phyloP scores from a whole-genome alignment of 2,888 invertebrate genomes.

The Drepanosiphum platanoidis region DNA sequence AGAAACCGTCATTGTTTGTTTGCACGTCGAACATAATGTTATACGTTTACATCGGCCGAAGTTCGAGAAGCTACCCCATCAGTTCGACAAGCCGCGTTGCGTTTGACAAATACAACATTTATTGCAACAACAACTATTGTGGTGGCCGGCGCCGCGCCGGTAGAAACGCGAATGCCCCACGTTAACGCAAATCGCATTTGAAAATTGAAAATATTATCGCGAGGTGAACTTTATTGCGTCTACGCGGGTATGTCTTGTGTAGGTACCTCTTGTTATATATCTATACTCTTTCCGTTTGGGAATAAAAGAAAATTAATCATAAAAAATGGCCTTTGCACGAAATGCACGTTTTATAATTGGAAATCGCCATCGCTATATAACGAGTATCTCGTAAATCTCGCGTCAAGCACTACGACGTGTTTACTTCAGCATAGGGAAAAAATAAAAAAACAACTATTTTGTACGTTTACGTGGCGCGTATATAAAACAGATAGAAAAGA shows the following conservation, averaged over 20 bases:
- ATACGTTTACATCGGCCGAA: background rate
- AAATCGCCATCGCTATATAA: background rate
- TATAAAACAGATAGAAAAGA: too few species aligned
- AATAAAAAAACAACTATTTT: background rate
- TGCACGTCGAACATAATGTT: background rate
- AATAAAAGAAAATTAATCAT: background rate
- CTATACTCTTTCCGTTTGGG: background rate
- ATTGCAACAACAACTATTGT: too few species aligned
- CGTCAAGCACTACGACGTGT: background rate
- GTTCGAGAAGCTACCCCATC: too few species aligned
- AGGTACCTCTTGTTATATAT: background rate
- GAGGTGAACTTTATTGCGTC: too few species aligned
- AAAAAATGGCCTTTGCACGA: background rate
- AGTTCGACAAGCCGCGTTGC: background rate
- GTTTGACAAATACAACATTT: background rate
- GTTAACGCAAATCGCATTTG: background rate
- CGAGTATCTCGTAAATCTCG: conserved; percentile 18
- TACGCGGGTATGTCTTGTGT: too few species aligned
- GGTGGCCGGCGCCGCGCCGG: background rate
- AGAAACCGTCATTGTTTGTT: background rate
- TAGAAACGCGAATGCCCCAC: background rate
- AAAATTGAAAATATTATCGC: background rate
- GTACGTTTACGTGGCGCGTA: background rate
- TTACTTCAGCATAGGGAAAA: background rate
- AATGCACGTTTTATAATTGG: conserved; percentile 15